Conservation (phyloP, 2,888 invertebrate genomes). For the Eledona agricola region DNA sequence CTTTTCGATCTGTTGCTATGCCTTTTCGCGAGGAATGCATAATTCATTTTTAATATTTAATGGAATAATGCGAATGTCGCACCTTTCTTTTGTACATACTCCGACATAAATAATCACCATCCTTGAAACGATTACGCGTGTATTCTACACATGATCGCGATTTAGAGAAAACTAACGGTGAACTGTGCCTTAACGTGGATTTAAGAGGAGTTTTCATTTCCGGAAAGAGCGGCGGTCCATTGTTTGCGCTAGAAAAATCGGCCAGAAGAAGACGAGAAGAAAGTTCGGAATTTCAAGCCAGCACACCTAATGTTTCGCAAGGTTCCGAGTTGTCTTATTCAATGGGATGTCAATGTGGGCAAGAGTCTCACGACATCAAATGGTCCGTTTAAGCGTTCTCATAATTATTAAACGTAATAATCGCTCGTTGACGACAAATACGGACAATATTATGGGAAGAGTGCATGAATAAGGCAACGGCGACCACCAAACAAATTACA, state of each 20-base stretch:
- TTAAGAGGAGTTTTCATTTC: too few relatives aligned
- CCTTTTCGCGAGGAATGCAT: too few relatives aligned
- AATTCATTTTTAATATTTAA: slow-evolving; percentile 15
- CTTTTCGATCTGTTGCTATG: too few relatives aligned
- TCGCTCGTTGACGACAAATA: slow-evolving; percentile 28
- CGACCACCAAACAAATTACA: slow-evolving; percentile 19
- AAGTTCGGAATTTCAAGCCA: slow-evolving; percentile 10
- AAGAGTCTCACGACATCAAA: slow-evolving; percentile 42
- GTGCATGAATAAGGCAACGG: slow-evolving; percentile 16
- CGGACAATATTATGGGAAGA: slow-evolving; percentile 21
- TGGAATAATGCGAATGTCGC: slow-evolving; percentile 18
- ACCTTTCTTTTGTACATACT: slow-evolving; percentile 23
- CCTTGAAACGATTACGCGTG: slow-evolving; percentile 17
- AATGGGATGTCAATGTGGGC: slow-evolving; percentile 40
- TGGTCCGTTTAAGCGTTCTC: slow-evolving; percentile 34
- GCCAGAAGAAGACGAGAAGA: slow-evolving; percentile 8
- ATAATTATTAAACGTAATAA: slow-evolving; percentile 40
- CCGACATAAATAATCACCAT: slow-evolving; percentile 14
- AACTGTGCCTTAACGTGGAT: too few relatives aligned
- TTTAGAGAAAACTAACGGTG: slow-evolving; percentile 15
- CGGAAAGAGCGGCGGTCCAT: slow-evolving; percentile 2
- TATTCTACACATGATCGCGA: slow-evolving; percentile 23
- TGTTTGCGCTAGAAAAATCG: slow-evolving; percentile 7
- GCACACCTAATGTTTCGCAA: slow-evolving; percentile 27
- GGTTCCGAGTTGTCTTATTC: slow-evolving; percentile 12